These are phyloP conservation scores for Potamarius usumacintae DNA, from an alignment of 2,113 vertebrate species.

Conservation along the genomic window DNA sequence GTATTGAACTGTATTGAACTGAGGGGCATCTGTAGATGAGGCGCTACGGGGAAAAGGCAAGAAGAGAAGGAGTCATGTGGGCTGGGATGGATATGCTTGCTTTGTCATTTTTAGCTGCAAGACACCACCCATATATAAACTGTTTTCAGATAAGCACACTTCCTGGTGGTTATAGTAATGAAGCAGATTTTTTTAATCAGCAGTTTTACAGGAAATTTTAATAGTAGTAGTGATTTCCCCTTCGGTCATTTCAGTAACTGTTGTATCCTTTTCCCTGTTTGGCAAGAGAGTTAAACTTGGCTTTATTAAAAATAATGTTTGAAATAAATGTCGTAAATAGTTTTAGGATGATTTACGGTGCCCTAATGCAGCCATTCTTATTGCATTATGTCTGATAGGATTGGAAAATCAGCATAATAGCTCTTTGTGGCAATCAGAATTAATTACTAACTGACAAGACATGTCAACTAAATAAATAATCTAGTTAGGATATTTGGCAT, in stretches of 20 bases:
- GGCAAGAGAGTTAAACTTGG: not conserved
- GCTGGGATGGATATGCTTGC: slow-evolving; percentile 60
- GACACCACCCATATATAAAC: not conserved
- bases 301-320: not conserved
- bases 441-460: not conserved
- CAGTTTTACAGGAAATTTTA: not conserved
- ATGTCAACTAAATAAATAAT: not conserved
- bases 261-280: not conserved
- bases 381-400: not conserved
- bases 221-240: not conserved
- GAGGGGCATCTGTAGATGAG: slow-evolving; percentile 37
- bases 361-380: not conserved
- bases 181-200: not conserved
- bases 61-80: slow-evolving; percentile 62
- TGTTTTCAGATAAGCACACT: not conserved
- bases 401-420: not conserved
- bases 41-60: slow-evolving; percentile 9
- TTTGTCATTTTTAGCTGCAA: not conserved
- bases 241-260: not conserved
- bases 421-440: not conserved
- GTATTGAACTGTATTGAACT: not conserved
- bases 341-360: not conserved
- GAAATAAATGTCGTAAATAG: not conserved
- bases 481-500: not conserved
- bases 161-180: not conserved